A percentile compares a stretch with the other conserved stretches of the same genome.
Evolutionary conservation across 2,113 vertebrate genomes (phyloP).

Genomic region (Alces alces): DNA sequence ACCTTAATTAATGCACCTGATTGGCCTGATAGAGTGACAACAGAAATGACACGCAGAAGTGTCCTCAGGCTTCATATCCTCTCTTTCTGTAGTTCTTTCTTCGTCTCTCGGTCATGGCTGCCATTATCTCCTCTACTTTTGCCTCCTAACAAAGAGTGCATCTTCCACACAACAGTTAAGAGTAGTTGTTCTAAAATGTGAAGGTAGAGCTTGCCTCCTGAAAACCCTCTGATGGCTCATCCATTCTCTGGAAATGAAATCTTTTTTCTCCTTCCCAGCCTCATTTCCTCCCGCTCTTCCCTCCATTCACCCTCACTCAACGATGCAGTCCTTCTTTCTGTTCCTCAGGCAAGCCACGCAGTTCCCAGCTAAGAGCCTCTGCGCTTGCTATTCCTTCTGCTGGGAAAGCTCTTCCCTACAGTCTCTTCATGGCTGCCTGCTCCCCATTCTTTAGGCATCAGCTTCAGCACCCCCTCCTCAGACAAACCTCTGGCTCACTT

Average conservation of each 20-base stretch:
- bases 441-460: not conserved
- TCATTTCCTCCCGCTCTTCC: not conserved
- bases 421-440: not conserved
- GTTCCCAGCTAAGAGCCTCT: not conserved
- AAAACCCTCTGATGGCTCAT: not conserved
- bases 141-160: not conserved
- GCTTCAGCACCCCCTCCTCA: not conserved
- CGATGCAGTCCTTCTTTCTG: not conserved
- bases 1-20: not conserved
- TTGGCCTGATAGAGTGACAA: not conserved
- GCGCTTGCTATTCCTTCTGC: not conserved
- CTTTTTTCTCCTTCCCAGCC: not conserved
- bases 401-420: not conserved
- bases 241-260: not conserved
- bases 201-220: not conserved
- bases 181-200: not conserved
- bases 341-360: not conserved
- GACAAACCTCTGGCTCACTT: not conserved
- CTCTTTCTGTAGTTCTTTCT: not conserved
- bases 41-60: not conserved
- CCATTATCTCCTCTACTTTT: not conserved
- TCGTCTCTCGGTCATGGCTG: not conserved
- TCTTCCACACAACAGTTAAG: too few species aligned
- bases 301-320: not conserved
- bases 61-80: not conserved